Percentiles rank a stretch among this genome's conserved stretches.
phyloP scores from a whole-genome alignment of 2,888 invertebrate genomes.

The Caenorhabditis sulstoni region DNA sequence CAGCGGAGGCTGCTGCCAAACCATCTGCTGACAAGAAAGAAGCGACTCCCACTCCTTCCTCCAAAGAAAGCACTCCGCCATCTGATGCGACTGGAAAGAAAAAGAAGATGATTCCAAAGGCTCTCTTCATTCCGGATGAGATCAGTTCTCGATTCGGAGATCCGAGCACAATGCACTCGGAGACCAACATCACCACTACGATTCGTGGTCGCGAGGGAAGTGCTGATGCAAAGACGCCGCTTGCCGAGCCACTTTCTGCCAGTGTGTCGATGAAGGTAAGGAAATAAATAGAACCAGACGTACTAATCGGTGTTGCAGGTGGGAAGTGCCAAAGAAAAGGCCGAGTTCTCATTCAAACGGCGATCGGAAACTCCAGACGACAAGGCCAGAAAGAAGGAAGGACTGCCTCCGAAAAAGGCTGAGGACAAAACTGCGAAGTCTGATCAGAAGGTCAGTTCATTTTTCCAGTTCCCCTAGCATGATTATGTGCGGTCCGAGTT shows the following conservation, averaged over 20 bases:
- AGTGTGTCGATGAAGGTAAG: slow-evolving; percentile 67
- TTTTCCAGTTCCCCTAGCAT: slow-evolving; percentile 13
- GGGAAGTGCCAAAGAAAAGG: slow-evolving; percentile 59
- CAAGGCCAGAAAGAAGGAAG: slow-evolving; percentile 51
- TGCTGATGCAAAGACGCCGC: slow-evolving; percentile 66
- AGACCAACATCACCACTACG: slow-evolving; percentile 70
- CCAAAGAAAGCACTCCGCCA: slow-evolving; percentile 42
- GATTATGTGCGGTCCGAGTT: slow-evolving; percentile 14
- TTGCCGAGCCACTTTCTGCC: slow-evolving; percentile 64
- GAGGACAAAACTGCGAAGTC: neutral
- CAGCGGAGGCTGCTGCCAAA: slow-evolving; percentile 4
- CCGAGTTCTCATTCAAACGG: slow-evolving; percentile 67
- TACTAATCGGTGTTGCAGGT: slow-evolving; percentile 41
- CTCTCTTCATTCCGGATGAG: slow-evolving; percentile 78
- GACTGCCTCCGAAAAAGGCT: slow-evolving; percentile 55
- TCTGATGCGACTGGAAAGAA: slow-evolving; percentile 54
- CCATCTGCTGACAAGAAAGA: slow-evolving; percentile 31
- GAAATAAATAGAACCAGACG: neutral
- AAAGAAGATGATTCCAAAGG: slow-evolving; percentile 69
- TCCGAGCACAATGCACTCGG: slow-evolving; percentile 70
- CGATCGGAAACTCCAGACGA: slow-evolving; percentile 64
- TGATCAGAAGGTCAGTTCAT: slow-evolving; percentile 48
- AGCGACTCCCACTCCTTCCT: slow-evolving; percentile 17
- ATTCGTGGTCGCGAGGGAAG: slow-evolving; percentile 70
- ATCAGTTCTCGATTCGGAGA: slow-evolving; percentile 77